Evolutionary conservation across 2,113 vertebrate genomes (phyloP).

Genomic region (Rhipidura dahli): DNA sequence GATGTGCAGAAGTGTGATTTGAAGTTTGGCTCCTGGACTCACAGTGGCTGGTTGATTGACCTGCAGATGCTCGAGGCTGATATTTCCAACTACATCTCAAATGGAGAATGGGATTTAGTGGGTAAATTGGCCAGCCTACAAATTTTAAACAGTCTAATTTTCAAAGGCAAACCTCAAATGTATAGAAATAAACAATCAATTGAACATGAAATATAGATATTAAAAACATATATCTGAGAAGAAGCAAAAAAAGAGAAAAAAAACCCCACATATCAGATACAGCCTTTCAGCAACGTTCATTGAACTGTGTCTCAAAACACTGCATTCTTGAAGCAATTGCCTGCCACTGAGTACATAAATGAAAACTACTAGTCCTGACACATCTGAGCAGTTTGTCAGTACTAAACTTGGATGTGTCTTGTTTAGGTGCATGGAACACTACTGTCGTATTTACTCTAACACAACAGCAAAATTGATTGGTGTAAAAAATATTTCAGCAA

Average conservation of each 20-base stretch:
- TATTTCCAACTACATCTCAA: slow-evolving; percentile 87
- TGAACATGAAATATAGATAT: neutral
- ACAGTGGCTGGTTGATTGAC: slow-evolving; percentile 89
- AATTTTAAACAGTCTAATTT: neutral
- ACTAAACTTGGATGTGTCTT: neutral
- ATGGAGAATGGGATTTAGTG: slow-evolving; percentile 92
- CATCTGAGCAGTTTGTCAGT: neutral
- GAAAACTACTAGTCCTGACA: neutral
- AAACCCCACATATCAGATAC: neutral
- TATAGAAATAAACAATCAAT: neutral
- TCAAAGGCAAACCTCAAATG: neutral
- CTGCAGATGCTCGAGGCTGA: slow-evolving; percentile 90
- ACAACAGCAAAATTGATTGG: neutral
- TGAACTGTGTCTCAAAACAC: neutral
- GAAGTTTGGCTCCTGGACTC: slow-evolving; percentile 92
- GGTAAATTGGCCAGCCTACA: slow-evolving; percentile 68
- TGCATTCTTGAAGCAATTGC: neutral
- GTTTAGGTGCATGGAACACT: neutral
- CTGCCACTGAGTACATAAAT: neutral
- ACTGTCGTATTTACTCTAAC: neutral
- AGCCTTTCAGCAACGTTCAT: neutral
- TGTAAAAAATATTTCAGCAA: neutral
- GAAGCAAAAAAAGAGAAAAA: neutral
- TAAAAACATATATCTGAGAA: neutral
- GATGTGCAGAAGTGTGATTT: slow-evolving; percentile 90